These are phyloP conservation scores for Isichthys henryi DNA, from an alignment of 2,113 vertebrate species.

Conservation along the genomic window DNA sequence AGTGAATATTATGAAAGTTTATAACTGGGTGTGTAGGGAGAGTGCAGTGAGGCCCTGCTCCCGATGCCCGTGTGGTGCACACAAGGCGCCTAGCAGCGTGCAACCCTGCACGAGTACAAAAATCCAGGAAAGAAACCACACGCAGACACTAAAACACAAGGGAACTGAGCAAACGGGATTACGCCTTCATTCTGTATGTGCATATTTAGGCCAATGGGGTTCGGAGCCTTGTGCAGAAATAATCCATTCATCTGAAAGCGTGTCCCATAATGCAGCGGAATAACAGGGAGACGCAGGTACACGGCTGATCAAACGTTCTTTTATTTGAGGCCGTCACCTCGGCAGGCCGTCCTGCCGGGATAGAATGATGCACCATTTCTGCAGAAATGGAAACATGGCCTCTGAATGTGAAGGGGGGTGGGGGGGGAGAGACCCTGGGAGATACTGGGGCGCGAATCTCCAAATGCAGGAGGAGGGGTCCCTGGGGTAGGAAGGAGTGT, in stretches of 20 bases:
- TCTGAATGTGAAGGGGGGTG: slow-evolving; percentile 31
- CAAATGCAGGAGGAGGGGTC: not conserved
- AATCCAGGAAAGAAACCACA: not conserved
- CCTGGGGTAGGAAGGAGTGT: no score
- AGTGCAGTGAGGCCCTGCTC: not conserved
- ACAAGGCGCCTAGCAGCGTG: not conserved
- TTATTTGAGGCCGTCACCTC: slow-evolving; percentile 34
- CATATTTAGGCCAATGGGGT: slow-evolving; percentile 48
- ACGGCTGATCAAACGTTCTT: slow-evolving; percentile 40
- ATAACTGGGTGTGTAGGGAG: not conserved
- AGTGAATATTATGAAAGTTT: not conserved
- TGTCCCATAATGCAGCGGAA: slow-evolving; percentile 26
- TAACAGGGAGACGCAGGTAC: slow-evolving; percentile 52
- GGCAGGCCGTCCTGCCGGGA: slow-evolving; percentile 34
- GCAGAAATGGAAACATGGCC: slow-evolving; percentile 28
- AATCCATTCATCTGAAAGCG: slow-evolving; percentile 35
- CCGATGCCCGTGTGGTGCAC: not conserved
- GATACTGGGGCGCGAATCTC: not conserved
- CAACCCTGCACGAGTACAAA: not conserved
- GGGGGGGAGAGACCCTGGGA: slow-evolving; percentile 32
- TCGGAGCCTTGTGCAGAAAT: slow-evolving; percentile 20
- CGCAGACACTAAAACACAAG: slow-evolving; percentile 28
- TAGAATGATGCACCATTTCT: slow-evolving; percentile 12
- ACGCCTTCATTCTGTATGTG: slow-evolving; percentile 42
- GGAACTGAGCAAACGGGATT: slow-evolving; percentile 6